Conservation (phyloP, 2,797 vertebrate species). For the Rhinoraja longicauda region DNA sequence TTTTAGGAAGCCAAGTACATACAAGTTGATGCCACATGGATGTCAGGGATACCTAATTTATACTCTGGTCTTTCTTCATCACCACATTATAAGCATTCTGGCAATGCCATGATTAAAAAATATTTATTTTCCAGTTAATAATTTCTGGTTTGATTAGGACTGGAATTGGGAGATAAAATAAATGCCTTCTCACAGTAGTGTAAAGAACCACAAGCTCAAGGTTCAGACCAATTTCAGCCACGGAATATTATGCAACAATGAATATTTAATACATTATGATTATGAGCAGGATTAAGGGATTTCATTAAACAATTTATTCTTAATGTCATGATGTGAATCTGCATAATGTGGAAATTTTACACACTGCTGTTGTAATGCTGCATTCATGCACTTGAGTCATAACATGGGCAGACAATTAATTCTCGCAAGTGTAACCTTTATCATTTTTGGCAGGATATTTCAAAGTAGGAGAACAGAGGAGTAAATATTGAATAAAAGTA, state of each 20-base stretch:
- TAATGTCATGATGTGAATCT: not conserved
- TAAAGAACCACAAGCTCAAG: not conserved
- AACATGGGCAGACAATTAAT: not conserved
- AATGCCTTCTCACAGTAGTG: not conserved
- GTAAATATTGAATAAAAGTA: not conserved
- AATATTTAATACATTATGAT: not conserved
- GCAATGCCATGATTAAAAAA: not conserved
- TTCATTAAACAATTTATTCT: not conserved
- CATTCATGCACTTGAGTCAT: not conserved
- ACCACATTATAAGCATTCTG: not conserved
- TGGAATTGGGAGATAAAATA: not conserved
- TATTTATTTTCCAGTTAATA: not conserved
- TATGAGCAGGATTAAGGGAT: slow-evolving; percentile 9
- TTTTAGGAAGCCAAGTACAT: not conserved
- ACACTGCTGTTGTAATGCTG: not conserved
- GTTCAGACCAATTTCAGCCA: not conserved
- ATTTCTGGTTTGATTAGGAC: not conserved
- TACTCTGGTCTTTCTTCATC: not conserved
- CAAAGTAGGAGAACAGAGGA: not conserved
- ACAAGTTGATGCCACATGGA: not conserved
- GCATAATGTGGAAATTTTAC: not conserved
- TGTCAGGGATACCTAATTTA: not conserved
- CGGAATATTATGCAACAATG: not conserved
- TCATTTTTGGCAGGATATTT: not conserved
- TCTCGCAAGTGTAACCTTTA: not conserved